Evolutionary conservation across 2,888 invertebrate species (phyloP), one percentile per base, ranked within the genome.

Genomic region (Cremastobaeus sp.): DNA sequence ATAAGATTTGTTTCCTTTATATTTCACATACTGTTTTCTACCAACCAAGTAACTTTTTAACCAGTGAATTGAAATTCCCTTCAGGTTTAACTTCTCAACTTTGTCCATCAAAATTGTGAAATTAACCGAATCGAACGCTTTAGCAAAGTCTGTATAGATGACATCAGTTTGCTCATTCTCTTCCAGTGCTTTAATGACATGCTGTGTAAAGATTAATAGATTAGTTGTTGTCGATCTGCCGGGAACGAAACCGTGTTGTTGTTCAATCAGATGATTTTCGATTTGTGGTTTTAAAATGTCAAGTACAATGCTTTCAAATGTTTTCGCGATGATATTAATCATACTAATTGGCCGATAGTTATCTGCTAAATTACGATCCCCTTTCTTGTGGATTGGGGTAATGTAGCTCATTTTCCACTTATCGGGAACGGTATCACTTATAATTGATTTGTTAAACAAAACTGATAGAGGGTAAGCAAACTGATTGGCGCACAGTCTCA

Each of bases 261-360:
- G 30, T 32, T 37, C 32, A n/a, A 62, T 62, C 0, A 62, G 50
- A 9, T n/a, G 0, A 11, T 4, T 6, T 1, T 62, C 50, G 9
- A 52, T 1, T 28, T 50, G 48, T 1, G 39, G 12, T 32, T 41
- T 37, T 11, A 62, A 4, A n/a, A 12, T 11, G 15, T 62, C 62
- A 3, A 50, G 4, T 3, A 52, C n/a, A 3, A 62, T 32, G 15
- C 34, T 32, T 50, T 62, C 62, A 43, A 50, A 50, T 2, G 52
- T 5, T 52, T 62, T 62, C 1, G 41, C 12, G 0, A 43, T 6
- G 9, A 2, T 9, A 21, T 14, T 39, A 3, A 50, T 32, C 0
- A 62, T 30, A 52, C 25, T 62, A 11, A 62, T 62, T n/a, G 62
- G 62, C 14, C 62, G 30, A n/a, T 62, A 62, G 34, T 62, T 50